Conservation (phyloP, 2,797 vertebrate genomes). For the Manis pentadactyla region DNA sequence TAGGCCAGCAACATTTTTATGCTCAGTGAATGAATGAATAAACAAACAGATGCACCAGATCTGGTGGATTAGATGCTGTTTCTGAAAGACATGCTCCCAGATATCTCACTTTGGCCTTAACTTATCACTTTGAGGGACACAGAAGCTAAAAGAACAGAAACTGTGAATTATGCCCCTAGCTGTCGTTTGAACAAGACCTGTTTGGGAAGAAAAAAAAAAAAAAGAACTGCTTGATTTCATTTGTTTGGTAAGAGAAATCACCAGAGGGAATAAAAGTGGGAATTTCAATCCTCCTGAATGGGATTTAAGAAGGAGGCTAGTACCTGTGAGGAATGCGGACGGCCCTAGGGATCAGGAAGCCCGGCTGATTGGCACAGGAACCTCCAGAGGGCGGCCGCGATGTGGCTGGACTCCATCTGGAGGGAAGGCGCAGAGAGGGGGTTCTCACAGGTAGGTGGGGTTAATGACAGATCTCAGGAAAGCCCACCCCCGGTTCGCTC, state of each 20-base stretch:
- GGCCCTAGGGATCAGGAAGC: neutral
- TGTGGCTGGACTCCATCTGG: no score
- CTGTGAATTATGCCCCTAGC: neutral
- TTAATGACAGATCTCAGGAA: rapidly evolving
- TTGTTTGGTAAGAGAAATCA: neutral
- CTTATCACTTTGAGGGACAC: neutral
- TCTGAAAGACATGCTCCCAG: neutral
- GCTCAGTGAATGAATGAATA: no score
- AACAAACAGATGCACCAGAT: neutral
- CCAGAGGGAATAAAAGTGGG: neutral
- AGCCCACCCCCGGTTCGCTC: neutral
- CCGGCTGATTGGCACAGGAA: neutral
- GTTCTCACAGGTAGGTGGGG: no score
- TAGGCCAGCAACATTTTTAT: no score
- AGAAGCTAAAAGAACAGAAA: neutral
- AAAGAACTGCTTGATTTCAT: neutral
- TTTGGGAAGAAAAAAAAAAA: no score
- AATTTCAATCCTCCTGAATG: neutral
- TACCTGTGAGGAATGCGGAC: neutral
- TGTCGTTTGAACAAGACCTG: no score
- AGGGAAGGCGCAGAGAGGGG: neutral
- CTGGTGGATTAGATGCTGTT: neutral
- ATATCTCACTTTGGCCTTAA: neutral
- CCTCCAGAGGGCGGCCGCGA: neutral
- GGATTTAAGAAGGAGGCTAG: neutral